Base-by-base conservation (phyloP, 1,140 invertebrate genomes). In the Rhagoletis pomonella region DNA sequence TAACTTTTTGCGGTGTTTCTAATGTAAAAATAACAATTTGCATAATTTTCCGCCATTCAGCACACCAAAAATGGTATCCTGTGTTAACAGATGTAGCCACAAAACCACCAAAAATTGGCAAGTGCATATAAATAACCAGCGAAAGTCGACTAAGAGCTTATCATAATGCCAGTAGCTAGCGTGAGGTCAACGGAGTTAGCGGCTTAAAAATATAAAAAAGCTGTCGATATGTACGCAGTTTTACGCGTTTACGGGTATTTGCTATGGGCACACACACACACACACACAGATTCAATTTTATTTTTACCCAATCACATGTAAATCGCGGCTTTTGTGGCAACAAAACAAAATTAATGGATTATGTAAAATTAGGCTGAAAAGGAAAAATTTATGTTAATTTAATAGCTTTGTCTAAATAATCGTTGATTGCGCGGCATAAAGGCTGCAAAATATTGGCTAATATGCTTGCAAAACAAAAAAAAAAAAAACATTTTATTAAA, bases 311-410 rank as follows among this genome's bases (percentile, higher is more conserved):
- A 29, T 12, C 47, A 67, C 4, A 67, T 19, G 73, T 50, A 67
- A 67, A 58, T 55, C 47, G 44, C 47, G n/a, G 73, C 47, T 29
- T 81, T 81, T 81, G 73, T 42, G 73, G 47, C 73, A 81, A 81
- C 73, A 81, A 55, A 50, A 55, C 47, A 55, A 81, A 81, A 81
- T 81, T 58, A 81, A 81, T 81, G 73, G 73, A 81, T 81, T 81
- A 81, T 58, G 47, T 55, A 81, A 81, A 19, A 81, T 55, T 81
- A 55, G 55, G 73, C 47, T 42, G 10, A 47, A 81, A 81, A 81
- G 17, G 47, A 81, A 81, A 55, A 81, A 81, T 81, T 81, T 81
- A 81, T 81, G 73, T 50, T 81, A 81, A 81, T 55, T 81, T 81
- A 81, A 81, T 81, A 55, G 60, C 60, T 62, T 17, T 62, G 29